Conservation (phyloP, 1,140 invertebrate genomes). For the Pentalonia nigronervosa region DNA sequence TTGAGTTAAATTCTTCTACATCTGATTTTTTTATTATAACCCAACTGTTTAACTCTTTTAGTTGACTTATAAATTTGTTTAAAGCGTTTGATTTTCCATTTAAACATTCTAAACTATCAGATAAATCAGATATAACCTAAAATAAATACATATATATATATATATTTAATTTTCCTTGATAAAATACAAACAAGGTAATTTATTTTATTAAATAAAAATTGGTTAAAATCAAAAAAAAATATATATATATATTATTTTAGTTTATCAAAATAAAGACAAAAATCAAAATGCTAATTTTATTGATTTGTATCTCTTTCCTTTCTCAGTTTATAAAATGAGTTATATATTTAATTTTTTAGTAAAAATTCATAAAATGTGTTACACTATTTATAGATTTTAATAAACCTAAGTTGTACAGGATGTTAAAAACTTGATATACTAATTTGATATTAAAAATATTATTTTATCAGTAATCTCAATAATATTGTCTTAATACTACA, state of each 20-base stretch:
- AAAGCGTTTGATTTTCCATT: constrained; percentile 51
- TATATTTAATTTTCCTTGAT: neutral
- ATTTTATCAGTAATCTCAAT: too few species aligned
- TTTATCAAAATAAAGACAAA: neutral
- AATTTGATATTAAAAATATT: too few species aligned
- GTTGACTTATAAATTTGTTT: constrained; percentile 40
- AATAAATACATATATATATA: neutral
- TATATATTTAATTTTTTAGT: too few species aligned
- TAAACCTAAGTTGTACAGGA: too few species aligned
- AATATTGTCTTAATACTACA: too few species aligned
- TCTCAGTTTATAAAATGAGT: neutral
- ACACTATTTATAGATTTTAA: too few species aligned
- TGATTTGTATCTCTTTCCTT: neutral
- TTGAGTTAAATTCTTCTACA: constrained; percentile 1
- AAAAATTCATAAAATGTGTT: too few species aligned
- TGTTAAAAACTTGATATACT: too few species aligned
- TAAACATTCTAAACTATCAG: constrained; percentile 43
- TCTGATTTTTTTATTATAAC: neutral
- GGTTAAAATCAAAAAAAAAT: neutral
- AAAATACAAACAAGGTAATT: neutral
- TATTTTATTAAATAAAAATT: neutral
- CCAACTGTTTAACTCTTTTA: constrained; percentile 49
- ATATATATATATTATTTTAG: neutral
- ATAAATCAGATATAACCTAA: constrained; percentile 48
- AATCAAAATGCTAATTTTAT: neutral